Evolutionary conservation across 1,140 invertebrate species (phyloP), one percentile per base, ranked within the genome.

Genomic region (Patella vulgata): DNA sequence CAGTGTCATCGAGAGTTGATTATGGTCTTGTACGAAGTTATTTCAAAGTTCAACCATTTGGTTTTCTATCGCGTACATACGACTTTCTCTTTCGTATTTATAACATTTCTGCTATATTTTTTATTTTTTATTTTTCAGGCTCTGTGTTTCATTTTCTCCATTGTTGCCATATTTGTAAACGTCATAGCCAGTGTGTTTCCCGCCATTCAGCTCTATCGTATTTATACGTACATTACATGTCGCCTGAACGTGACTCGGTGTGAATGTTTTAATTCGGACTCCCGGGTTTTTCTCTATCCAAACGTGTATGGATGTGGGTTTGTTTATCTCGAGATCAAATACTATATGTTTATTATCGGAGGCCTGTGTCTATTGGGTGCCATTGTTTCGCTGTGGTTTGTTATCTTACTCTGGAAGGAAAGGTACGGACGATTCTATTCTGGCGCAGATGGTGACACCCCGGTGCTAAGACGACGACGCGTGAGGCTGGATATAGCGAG

Each of bases 181-280:
- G 40, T 70, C 39, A 60, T 70, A 1, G 68, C 71, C 28, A 57
- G 58, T 50, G 66, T 70, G 57, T 73, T 73, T 46, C 57, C 55
- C 30, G 62, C 52, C 40, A 73, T 70, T 39, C 71, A 73, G 42
- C 44, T 62, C 3, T 54, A 51, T 1, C 58, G 68, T 12, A 63
- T 73, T 33, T 68, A 66, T 43, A 58, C 42, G n/a, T 69, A 50
- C 58, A 43, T 57, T 11, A 60, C 57, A 28, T 69, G 67, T 50
- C 33, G 53, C 23, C 11, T 44, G 19, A 23, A 43, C 21, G 36
- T 60, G 33, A 39, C 14, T 44, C 31, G 50, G 40, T 57, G 51
- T 19, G 65, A 39, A 14, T 56, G 47, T 28, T 42, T 44, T 56
- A 61, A 65, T 27, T 19, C 23, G 12, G 14, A 39, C 17, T 60